phyloP scores from a whole-genome alignment of 2,888 invertebrate species.

The Sabatieria punctata region DNA sequence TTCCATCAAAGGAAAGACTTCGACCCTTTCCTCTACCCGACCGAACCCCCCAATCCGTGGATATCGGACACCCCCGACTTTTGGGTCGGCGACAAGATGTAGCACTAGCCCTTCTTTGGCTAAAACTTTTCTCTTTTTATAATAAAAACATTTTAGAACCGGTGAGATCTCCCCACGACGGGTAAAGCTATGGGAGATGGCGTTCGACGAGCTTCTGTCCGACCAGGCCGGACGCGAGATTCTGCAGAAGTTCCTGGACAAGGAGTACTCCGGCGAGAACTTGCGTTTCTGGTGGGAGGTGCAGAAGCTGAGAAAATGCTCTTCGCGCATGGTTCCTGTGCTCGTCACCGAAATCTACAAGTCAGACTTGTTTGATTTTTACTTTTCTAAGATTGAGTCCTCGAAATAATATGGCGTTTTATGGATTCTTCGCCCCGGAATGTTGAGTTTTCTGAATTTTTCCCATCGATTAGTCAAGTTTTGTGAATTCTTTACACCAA shows the following conservation, averaged over 20 bases:
- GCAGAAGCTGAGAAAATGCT: slow-evolving; percentile 71
- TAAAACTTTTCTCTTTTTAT: slow-evolving; percentile 8
- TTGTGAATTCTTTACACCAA: no score
- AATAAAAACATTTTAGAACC: slow-evolving; percentile 19
- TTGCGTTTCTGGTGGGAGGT: slow-evolving; percentile 49
- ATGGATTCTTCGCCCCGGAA: no score
- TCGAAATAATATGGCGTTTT: no score
- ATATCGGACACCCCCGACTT: slow-evolving; percentile 79
- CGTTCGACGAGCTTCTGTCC: slow-evolving; percentile 67
- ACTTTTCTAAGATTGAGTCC: no score
- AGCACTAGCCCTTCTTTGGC: slow-evolving; percentile 25
- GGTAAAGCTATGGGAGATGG: slow-evolving; percentile 92
- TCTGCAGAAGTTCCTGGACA: slow-evolving; percentile 82
- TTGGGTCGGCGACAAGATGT: slow-evolving; percentile 76
- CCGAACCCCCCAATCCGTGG: slow-evolving; percentile 92
- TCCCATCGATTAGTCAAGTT: no score
- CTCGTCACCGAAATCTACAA: slow-evolving; percentile 73
- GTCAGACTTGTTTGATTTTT: slow-evolving; percentile 15
- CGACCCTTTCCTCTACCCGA: slow-evolving; percentile 77
- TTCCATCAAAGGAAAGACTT: slow-evolving; percentile 83
- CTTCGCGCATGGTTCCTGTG: slow-evolving; percentile 61
- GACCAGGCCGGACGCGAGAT: slow-evolving; percentile 92
- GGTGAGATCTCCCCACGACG: slow-evolving; percentile 78
- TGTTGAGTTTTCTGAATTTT: no score
- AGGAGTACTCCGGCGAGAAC: slow-evolving; percentile 97